Evolutionary conservation across 2,888 invertebrate genomes (phyloP).

Genomic region (Ophonus ardosiacus): DNA sequence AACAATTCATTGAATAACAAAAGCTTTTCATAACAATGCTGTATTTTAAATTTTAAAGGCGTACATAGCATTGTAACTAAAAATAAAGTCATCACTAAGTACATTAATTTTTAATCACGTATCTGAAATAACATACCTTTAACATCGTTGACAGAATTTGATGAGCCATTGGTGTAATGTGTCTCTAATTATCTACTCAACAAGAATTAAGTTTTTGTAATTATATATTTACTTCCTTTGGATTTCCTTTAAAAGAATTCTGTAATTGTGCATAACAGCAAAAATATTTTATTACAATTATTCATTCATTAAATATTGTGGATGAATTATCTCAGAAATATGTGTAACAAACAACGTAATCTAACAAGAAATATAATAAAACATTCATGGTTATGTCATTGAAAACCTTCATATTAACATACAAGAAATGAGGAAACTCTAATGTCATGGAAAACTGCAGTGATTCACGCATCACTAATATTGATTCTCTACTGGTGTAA

Average conservation of each 20-base stretch:
- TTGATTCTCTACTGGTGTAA: neutral
- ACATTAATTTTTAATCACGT: constrained; percentile 27
- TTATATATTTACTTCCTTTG: neutral
- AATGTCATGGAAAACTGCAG: neutral
- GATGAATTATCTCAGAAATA: neutral
- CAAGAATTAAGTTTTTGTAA: neutral
- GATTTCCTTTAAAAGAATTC: neutral
- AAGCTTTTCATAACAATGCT: constrained; percentile 25
- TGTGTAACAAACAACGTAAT: neutral
- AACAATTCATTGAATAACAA: constrained; percentile 33
- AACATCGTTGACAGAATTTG: constrained; percentile 21
- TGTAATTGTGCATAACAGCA: neutral
- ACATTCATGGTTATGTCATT: neutral
- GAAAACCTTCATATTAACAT: neutral
- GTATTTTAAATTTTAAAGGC: constrained; percentile 20
- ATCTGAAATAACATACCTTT: constrained; percentile 14
- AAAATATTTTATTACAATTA: neutral
- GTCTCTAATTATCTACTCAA: neutral
- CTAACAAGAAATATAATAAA: neutral
- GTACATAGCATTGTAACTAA: constrained; percentile 5
- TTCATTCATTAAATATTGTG: neutral
- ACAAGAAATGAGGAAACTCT: neutral
- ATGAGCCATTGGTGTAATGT: constrained; percentile 1
- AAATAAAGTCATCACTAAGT: constrained; percentile 12
- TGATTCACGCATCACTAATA: neutral